Evolutionary conservation across 2,888 invertebrate species (phyloP).

Genomic region (Peribatodes rhomboidaria): DNA sequence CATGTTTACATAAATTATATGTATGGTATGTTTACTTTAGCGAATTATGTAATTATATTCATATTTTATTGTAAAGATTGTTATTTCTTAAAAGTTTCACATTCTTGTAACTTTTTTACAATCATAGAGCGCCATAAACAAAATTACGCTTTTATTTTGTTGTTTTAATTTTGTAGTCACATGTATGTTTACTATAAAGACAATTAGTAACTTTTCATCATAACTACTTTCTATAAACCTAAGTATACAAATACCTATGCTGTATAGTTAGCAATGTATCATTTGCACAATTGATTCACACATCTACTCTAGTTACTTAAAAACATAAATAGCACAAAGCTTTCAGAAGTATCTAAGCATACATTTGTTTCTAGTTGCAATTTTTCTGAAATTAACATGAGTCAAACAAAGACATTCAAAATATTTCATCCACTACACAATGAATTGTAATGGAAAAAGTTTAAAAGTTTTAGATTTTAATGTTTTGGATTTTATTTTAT

Average conservation of each 20-base stretch:
- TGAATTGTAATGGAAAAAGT: no score
- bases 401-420: no score
- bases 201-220: constrained; percentile 1
- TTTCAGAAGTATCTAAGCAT: no score
- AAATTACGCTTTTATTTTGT: background rate
- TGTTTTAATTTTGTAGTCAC: background rate
- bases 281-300: constrained; percentile 3
- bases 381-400: no score
- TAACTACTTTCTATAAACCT: constrained; percentile 16
- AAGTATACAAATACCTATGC: constrained; percentile 15
- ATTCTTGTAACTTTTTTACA: no score
- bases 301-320: background rate
- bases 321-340: no score
- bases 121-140: background rate
- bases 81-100: no score
- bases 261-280: constrained; percentile 7
- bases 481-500: no score
- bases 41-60: background rate
- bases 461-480: no score
- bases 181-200: background rate
- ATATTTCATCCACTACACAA: no score
- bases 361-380: no score
- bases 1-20: background rate
- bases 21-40: background rate
- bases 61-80: background rate